These are phyloP conservation scores for Eufriesea mexicana DNA, from an alignment of 1,140 invertebrate genomes.

Conservation along the genomic window DNA sequence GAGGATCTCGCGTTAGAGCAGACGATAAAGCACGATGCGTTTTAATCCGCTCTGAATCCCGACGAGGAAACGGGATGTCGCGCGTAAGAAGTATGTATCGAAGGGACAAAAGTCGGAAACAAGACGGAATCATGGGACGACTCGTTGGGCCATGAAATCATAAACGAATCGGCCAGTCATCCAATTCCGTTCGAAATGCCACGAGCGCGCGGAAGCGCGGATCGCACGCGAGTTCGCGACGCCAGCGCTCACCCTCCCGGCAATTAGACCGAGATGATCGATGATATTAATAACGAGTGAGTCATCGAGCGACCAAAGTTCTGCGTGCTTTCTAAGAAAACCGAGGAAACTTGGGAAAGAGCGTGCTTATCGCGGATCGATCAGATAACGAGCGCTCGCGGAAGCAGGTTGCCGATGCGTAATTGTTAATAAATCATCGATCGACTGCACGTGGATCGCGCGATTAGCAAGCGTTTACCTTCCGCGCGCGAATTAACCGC, in stretches of 20 bases:
- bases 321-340: too few relatives aligned
- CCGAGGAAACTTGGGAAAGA: not conserved
- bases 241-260: too few relatives aligned
- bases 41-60: not conserved
- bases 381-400: not conserved
- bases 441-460: not conserved
- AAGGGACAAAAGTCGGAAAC: not conserved
- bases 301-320: not conserved
- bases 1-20: not conserved
- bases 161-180: constrained; percentile 43
- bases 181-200: not conserved
- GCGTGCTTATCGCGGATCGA: not conserved
- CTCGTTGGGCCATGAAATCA: constrained; percentile 47
- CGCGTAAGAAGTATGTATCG: not conserved
- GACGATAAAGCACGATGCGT: not conserved
- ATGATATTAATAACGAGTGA: not conserved
- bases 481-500: not conserved
- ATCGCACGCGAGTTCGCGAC: not conserved
- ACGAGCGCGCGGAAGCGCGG: not conserved
- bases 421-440: constrained; percentile 24
- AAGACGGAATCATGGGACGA: constrained; percentile 8
- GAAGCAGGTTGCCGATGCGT: not conserved
- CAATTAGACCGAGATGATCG: constrained; percentile 21
- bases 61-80: not conserved
- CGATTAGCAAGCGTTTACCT: not conserved